phyloP scores from a whole-genome alignment of 2,888 invertebrate genomes.

The Disparrhopalites patrizii region DNA sequence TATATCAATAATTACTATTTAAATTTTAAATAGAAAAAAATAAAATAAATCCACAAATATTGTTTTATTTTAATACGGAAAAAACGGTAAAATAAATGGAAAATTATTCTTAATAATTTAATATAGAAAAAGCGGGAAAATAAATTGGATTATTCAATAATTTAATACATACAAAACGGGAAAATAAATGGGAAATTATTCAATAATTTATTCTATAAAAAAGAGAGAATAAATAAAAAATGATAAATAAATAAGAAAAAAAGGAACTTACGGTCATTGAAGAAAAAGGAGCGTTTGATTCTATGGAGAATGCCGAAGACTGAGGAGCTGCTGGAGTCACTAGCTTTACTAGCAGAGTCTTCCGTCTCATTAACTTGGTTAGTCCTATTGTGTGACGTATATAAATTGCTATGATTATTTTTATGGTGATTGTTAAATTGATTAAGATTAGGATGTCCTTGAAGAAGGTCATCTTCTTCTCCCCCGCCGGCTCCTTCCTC shows the following conservation, averaged over 20 bases:
- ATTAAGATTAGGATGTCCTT: no score
- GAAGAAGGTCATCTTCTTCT: neutral
- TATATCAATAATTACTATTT: no score
- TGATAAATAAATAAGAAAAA: neutral
- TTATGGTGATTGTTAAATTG: neutral
- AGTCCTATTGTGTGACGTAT: no score
- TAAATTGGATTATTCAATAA: no score
- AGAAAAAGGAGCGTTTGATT: slow-evolving; percentile 44
- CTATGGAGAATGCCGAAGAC: slow-evolving; percentile 36
- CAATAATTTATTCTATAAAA: neutral
- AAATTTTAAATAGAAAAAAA: no score
- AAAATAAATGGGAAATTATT: neutral
- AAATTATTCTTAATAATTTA: no score
- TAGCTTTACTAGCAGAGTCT: neutral
- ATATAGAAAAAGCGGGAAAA: no score
- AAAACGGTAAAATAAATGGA: no score
- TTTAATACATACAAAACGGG: no score
- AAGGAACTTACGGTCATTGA: slow-evolving; percentile 17
- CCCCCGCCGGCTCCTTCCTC: slow-evolving; percentile 10
- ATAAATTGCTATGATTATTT: no score
- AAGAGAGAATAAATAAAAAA: neutral
- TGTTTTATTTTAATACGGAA: no score
- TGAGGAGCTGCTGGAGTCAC: slow-evolving; percentile 6
- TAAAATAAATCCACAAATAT: no score
- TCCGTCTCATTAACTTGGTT: slow-evolving; percentile 9